phyloP scores from a whole-genome alignment of 2,888 invertebrate genomes.

The Habrosyne pyritoides region DNA sequence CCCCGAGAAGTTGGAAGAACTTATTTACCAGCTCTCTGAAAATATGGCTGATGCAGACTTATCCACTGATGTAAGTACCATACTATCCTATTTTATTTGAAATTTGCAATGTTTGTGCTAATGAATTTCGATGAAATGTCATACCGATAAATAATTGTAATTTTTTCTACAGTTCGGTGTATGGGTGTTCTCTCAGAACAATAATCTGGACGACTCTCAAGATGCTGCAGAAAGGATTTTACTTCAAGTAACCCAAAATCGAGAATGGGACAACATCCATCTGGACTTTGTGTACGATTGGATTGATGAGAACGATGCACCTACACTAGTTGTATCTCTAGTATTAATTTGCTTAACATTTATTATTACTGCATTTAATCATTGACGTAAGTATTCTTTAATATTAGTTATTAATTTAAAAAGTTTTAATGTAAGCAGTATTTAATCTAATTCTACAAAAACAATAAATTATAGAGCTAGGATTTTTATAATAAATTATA shows the following conservation, averaged over 20 bases:
- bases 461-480: not conserved
- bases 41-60: conserved; percentile 44
- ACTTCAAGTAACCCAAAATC: conserved; percentile 40
- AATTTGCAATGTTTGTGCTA: no score
- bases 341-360: conserved; percentile 51
- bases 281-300: conserved; percentile 62
- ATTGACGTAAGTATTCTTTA: conserved; percentile 30
- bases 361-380: conserved; percentile 53
- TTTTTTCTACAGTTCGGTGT: conserved; percentile 52
- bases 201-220: conserved; percentile 53
- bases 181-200: conserved; percentile 54
- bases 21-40: conserved; percentile 52
- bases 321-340: conserved; percentile 54
- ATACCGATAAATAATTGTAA: no score
- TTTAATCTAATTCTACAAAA: not conserved
- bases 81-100: not conserved
- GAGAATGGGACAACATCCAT: conserved; percentile 42
- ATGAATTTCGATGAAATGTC: no score
- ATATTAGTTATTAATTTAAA: conserved; percentile 10
- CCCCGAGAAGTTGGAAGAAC: conserved; percentile 64
- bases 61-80: conserved; percentile 46
- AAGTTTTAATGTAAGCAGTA: no score
- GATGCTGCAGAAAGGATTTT: conserved; percentile 35
- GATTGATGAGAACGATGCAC: conserved; percentile 71
- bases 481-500: not conserved